Percentiles rank a stretch among this genome's conserved stretches.
These are phyloP conservation scores for Ophiodon elongatus DNA, from an alignment of 2,113 vertebrate species.

Conservation along the genomic window DNA sequence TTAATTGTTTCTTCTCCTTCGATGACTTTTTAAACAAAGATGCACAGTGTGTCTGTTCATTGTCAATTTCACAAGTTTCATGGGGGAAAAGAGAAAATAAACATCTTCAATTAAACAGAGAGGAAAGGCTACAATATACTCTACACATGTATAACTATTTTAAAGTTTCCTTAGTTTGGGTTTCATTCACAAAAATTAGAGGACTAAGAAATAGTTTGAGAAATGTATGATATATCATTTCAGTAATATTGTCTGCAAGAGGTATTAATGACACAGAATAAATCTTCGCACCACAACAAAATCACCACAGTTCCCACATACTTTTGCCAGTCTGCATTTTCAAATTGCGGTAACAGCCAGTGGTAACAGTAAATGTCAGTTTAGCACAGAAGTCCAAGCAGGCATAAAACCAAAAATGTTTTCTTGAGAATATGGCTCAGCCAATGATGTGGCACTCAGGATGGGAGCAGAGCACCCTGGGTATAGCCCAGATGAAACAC, in stretches of 20 bases:
- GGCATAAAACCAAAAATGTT: conserved; percentile 64
- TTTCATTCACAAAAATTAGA: conserved; percentile 15
- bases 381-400: conserved; percentile 59
- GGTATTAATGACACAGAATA: conserved; percentile 29
- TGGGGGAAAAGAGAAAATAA: conserved; percentile 28
- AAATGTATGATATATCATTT: conserved; percentile 32
- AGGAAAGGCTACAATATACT: conserved; percentile 26
- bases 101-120: conserved; percentile 35
- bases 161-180: conserved; percentile 5
- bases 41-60: conserved; percentile 54
- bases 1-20: conserved; percentile 74
- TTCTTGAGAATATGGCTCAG: conserved; percentile 64
- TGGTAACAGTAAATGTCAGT: conserved; percentile 42
- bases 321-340: conserved; percentile 50
- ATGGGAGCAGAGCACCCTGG: conserved; percentile 68
- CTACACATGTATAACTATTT: conserved; percentile 5
- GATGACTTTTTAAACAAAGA: conserved; percentile 51
- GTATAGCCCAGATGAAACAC: conserved; percentile 77
- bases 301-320: conserved; percentile 44
- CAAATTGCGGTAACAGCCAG: conserved; percentile 35
- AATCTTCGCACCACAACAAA: conserved; percentile 19
- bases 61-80: conserved; percentile 51
- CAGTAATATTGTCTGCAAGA: conserved; percentile 19
- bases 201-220: conserved; percentile 1
- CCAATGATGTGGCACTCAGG: conserved; percentile 72